phyloP scores from a whole-genome alignment of 2,888 invertebrate species.

The Hydrotaea cyrtoneurina region DNA sequence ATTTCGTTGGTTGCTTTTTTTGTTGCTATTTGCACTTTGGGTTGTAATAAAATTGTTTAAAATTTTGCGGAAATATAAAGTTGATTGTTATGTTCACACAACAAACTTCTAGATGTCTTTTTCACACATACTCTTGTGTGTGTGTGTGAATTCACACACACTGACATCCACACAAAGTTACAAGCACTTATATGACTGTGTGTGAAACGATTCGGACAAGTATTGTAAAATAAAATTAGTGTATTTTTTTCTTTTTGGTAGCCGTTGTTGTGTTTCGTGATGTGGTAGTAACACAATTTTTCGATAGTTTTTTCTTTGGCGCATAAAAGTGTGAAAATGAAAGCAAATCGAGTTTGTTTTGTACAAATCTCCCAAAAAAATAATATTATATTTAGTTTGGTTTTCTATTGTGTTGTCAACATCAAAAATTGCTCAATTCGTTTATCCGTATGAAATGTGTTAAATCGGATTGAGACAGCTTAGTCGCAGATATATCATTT shows the following conservation, averaged over 20 bases:
- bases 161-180: background rate
- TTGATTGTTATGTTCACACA: constrained; percentile 65
- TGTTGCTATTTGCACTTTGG: background rate
- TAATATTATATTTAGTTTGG: background rate
- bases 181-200: background rate
- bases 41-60: constrained; percentile 61
- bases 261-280: background rate
- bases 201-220: constrained; percentile 36
- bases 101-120: constrained; percentile 39
- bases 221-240: constrained; percentile 33
- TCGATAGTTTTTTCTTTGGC: constrained; percentile 9
- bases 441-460: background rate
- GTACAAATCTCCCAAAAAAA: constrained; percentile 7
- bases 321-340: constrained; percentile 37
- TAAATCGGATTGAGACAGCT: constrained; percentile 2
- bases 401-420: constrained; percentile 2
- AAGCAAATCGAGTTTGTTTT: background rate
- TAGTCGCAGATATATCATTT: background rate
- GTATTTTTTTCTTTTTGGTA: no score
- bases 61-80: constrained; percentile 64
- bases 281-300: constrained; percentile 15
- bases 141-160: background rate
- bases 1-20: constrained; percentile 24
- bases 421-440: constrained; percentile 12
- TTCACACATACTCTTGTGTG: constrained; percentile 20